These are phyloP conservation scores for Cygnus buccinator DNA, from an alignment of 2,113 vertebrate species.

Conservation along the genomic window DNA sequence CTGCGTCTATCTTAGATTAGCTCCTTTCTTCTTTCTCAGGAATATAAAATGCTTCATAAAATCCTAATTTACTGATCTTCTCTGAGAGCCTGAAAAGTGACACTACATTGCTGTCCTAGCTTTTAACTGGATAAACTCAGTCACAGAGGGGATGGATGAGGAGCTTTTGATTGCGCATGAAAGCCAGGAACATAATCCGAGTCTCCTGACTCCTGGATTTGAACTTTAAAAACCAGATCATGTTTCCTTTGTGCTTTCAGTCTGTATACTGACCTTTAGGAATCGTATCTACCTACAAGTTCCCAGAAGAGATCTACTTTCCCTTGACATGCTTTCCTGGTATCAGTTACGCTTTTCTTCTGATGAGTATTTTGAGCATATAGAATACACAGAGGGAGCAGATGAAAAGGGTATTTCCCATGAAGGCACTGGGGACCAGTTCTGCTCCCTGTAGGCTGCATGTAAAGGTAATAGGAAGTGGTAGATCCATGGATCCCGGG, in stretches of 20 bases:
- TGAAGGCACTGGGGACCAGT: not conserved
- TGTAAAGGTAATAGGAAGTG: not conserved
- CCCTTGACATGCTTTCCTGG: conserved; percentile 66
- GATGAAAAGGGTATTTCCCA: conserved; percentile 15
- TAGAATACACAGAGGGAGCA: conserved; percentile 47
- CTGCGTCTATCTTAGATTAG: conserved; percentile 1
- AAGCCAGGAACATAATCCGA: conserved; percentile 46
- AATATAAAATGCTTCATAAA: not conserved
- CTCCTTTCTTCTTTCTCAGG: not conserved
- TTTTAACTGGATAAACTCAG: conserved; percentile 8
- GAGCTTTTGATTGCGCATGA: not conserved
- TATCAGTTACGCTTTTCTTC: conserved; percentile 47
- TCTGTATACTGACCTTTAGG: conserved; percentile 57
- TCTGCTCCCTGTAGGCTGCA: not conserved
- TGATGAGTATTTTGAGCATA: conserved; percentile 59
- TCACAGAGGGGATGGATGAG: not conserved
- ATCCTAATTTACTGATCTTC: not conserved
- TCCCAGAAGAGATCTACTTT: conserved; percentile 67
- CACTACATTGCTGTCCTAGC: not conserved
- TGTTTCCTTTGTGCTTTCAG: conserved; percentile 60
- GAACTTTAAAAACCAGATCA: conserved; percentile 59
- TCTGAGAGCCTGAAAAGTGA: not conserved
- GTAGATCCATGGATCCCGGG: not conserved
- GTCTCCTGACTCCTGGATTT: conserved; percentile 50
- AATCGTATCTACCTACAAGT: conserved; percentile 3